These are phyloP conservation scores for Lerema accius DNA, from an alignment of 1,140 invertebrate genomes.

Conservation along the genomic window DNA sequence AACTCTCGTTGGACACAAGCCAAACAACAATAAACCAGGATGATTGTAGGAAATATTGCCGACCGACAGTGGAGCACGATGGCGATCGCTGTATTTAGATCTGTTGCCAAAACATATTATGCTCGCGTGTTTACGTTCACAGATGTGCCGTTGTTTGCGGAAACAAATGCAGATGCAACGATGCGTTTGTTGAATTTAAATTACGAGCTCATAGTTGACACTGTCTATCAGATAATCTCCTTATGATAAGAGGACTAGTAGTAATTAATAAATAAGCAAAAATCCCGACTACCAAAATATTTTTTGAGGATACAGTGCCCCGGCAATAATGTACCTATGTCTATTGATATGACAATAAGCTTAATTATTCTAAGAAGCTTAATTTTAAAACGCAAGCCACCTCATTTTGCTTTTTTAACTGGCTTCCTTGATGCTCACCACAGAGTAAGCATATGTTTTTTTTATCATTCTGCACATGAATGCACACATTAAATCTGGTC, in stretches of 20 bases:
- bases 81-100: constrained; percentile 22
- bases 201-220: not conserved
- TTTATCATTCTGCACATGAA: too few relatives aligned
- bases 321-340: too few relatives aligned
- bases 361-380: too few relatives aligned
- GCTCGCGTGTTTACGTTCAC: constrained; percentile 13
- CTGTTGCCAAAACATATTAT: constrained; percentile 16
- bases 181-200: not conserved
- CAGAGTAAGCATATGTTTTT: too few relatives aligned
- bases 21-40: constrained; percentile 14
- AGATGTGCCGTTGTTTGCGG: not conserved
- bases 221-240: not conserved
- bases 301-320: too few relatives aligned
- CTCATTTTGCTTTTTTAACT: too few relatives aligned
- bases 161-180: not conserved
- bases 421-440: too few relatives aligned
- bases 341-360: too few relatives aligned
- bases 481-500: too few relatives aligned
- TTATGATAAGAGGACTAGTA: not conserved
- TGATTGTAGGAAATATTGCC: constrained; percentile 23
- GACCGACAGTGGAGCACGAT: constrained; percentile 7
- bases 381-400: too few relatives aligned
- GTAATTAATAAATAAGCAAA: too few relatives aligned
- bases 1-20: not conserved
- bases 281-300: too few relatives aligned